Conservation (phyloP, 2,888 invertebrate species). For the Dryobotodes eremita region DNA sequence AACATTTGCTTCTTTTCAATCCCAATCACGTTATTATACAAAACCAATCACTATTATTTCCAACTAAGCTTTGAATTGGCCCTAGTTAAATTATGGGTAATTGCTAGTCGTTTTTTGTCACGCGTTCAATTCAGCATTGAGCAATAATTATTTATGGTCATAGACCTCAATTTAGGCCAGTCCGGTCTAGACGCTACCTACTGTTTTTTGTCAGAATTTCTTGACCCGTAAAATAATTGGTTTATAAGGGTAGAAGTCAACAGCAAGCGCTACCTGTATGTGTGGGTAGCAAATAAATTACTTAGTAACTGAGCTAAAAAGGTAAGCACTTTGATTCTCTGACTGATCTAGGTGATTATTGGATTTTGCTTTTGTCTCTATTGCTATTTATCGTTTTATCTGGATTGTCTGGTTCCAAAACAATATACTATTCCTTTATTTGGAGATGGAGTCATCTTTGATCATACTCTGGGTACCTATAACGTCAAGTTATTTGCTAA, state of each 20-base stretch:
- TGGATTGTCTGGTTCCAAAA: too few relatives aligned
- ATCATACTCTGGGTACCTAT: neutral
- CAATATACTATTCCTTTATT: neutral
- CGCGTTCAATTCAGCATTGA: slow-evolving; percentile 38
- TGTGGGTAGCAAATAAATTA: slow-evolving; percentile 11
- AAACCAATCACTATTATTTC: slow-evolving; percentile 12
- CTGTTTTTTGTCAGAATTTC: slow-evolving; percentile 22
- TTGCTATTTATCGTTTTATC: neutral
- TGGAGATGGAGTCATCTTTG: neutral
- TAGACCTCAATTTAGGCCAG: slow-evolving; percentile 43
- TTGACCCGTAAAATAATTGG: slow-evolving; percentile 49
- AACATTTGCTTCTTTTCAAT: neutral
- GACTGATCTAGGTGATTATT: neutral
- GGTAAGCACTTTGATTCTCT: neutral
- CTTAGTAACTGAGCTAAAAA: slow-evolving; percentile 4
- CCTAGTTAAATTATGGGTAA: slow-evolving; percentile 24
- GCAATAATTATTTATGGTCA: slow-evolving; percentile 47
- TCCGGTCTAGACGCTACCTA: slow-evolving; percentile 31
- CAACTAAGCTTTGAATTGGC: neutral
- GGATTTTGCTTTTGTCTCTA: neutral
- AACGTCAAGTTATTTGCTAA: neutral
- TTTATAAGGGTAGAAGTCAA: slow-evolving; percentile 33
- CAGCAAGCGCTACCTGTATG: neutral
- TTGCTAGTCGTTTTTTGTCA: slow-evolving; percentile 37
- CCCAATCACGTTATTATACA: neutral